A percentile compares a stretch with the other conserved stretches of the same genome.
These are phyloP conservation scores for Mesembrinibis cayennensis DNA, from an alignment of 2,113 vertebrate genomes.

Conservation along the genomic window DNA sequence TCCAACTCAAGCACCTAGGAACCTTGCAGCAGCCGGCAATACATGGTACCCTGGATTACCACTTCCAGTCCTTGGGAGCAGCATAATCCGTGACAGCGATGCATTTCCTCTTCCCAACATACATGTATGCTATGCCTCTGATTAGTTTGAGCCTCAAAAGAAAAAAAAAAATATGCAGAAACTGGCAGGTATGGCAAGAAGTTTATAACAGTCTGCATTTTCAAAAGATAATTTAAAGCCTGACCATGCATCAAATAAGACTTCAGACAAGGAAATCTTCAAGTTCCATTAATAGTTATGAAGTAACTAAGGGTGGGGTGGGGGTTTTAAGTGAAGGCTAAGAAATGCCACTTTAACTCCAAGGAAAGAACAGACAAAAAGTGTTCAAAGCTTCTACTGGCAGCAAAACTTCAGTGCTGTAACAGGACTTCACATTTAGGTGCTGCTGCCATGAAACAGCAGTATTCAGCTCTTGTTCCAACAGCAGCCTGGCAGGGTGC, in stretches of 20 bases:
- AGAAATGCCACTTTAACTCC: neutral
- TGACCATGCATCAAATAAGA: neutral
- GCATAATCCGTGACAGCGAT: accelerated
- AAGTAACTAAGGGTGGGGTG: neutral
- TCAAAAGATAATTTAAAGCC: neutral
- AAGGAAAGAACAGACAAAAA: neutral
- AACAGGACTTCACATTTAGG: neutral
- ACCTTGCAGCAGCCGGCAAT: accelerated
- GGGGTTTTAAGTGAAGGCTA: neutral
- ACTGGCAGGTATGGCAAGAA: neutral
- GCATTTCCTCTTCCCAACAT: neutral
- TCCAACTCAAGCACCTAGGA: neutral
- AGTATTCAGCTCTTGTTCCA: neutral
- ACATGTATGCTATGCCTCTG: neutral
- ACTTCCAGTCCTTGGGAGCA: neutral
- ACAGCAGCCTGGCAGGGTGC: neutral
- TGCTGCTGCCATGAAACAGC: neutral
- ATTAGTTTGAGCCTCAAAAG: neutral
- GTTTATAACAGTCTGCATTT: neutral
- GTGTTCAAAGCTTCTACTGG: neutral
- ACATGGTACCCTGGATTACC: neutral
- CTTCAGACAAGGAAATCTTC: neutral
- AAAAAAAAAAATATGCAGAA: neutral
- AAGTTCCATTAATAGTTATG: neutral
- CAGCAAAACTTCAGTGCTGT: neutral